Conservation (phyloP, 2,888 invertebrate genomes). For the Drosophila kambysellisi region DNA sequence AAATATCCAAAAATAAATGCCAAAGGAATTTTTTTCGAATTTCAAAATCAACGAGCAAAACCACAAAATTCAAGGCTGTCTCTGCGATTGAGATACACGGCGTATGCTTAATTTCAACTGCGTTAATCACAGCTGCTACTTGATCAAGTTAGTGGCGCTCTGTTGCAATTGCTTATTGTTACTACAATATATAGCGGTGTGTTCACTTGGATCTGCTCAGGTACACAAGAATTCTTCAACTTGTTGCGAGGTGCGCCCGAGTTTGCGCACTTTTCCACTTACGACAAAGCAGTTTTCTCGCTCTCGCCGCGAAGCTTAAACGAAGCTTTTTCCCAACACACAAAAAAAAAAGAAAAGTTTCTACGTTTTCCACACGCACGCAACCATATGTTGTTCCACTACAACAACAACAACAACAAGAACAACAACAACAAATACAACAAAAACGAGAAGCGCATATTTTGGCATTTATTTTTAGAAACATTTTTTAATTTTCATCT, state of each 20-base stretch:
- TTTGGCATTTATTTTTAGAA: slow-evolving; percentile 80
- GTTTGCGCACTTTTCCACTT: slow-evolving; percentile 65
- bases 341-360: slow-evolving; percentile 33
- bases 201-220: slow-evolving; percentile 26
- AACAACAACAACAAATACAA: slow-evolving; percentile 25
- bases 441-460: slow-evolving; percentile 57
- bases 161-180: slow-evolving; percentile 8
- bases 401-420: slow-evolving; percentile 49
- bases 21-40: slow-evolving; percentile 47
- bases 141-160: slow-evolving; percentile 25
- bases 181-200: neutral
- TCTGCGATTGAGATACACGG: slow-evolving; percentile 19
- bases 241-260: slow-evolving; percentile 57
- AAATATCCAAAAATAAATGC: slow-evolving; percentile 66
- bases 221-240: slow-evolving; percentile 23
- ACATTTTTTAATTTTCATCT: slow-evolving; percentile 78
- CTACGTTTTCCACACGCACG: slow-evolving; percentile 68
- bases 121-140: neutral
- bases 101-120: slow-evolving; percentile 52
- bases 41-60: slow-evolving; percentile 56
- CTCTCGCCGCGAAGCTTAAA: slow-evolving; percentile 61
- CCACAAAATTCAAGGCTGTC: slow-evolving; percentile 65
- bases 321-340: slow-evolving; percentile 37
- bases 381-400: slow-evolving; percentile 73
- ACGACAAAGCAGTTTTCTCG: slow-evolving; percentile 58